A percentile compares a stretch with the other conserved stretches of the same genome.
Evolutionary conservation across 2,888 invertebrate species (phyloP).

Genomic region (Gasteruption jaculator): DNA sequence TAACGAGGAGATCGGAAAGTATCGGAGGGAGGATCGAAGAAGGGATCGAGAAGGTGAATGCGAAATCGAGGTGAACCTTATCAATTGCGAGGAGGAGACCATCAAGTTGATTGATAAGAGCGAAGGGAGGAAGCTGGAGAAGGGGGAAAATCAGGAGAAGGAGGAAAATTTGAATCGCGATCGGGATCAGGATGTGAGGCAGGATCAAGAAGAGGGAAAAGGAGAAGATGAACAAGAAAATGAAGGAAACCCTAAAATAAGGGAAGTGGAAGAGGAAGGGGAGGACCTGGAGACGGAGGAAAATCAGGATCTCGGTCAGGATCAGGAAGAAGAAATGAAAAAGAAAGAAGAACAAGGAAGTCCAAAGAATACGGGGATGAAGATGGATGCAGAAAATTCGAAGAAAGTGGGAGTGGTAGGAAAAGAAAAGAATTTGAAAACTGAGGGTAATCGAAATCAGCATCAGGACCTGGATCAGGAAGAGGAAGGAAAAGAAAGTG

Average conservation of each 20-base stretch:
- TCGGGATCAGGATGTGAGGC: conserved; percentile 2
- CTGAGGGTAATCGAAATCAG: not conserved
- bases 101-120: not conserved
- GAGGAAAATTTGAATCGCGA: conserved; percentile 2
- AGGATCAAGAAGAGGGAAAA: conserved; percentile 8
- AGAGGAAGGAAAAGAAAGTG: not conserved
- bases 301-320: not conserved
- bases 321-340: conserved; percentile 11
- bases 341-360: conserved; percentile 12
- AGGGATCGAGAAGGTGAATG: conserved; percentile 13
- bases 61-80: conserved; percentile 2
- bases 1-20: conserved; percentile 55
- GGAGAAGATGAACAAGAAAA: not conserved
- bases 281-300: not conserved
- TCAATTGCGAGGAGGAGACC: conserved; percentile 18
- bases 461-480: not conserved
- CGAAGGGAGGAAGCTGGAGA: conserved; percentile 6
- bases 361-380: not conserved
- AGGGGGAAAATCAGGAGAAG: not conserved
- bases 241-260: not conserved
- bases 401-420: conserved; percentile 7
- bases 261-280: not conserved
- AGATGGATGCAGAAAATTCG: not conserved
- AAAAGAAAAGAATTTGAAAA: conserved; percentile 9
- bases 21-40: conserved; percentile 43